Evolutionary conservation across 2,888 invertebrate genomes (phyloP).

Genomic region (Microdon myrmicae): DNA sequence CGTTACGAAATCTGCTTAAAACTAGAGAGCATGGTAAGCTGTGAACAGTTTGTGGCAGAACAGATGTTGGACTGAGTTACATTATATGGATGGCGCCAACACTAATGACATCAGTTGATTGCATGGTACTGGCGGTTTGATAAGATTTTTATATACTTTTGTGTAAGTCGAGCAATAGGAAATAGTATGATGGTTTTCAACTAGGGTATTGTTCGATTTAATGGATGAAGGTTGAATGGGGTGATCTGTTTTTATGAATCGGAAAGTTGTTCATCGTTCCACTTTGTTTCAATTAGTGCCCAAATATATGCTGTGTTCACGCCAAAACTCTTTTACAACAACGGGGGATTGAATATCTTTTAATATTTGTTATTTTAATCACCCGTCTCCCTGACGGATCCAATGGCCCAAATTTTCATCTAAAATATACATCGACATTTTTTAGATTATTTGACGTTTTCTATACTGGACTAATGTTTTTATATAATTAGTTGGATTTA

Average conservation of each 20-base stretch:
- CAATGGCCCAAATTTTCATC: no score
- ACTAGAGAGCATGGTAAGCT: no score
- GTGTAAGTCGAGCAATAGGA: not conserved
- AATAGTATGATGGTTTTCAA: conserved; percentile 6
- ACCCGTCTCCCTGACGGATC: no score
- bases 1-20: conserved; percentile 20
- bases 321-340: no score
- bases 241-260: conserved; percentile 30
- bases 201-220: no score
- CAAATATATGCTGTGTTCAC: no score
- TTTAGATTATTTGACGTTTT: no score
- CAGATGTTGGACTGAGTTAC: not conserved
- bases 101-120: conserved; percentile 28
- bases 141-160: conserved; percentile 19
- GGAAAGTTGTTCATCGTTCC: conserved; percentile 23
- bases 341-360: no score
- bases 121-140: conserved; percentile 21
- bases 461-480: no score
- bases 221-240: not conserved
- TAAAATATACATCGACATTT: no score
- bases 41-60: not conserved
- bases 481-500: no score
- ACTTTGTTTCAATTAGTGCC: conserved; percentile 5
- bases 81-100: not conserved
- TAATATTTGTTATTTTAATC: no score